These are phyloP conservation scores for Nymphalis urticae DNA, from an alignment of 2,888 invertebrate genomes.

Conservation along the genomic window DNA sequence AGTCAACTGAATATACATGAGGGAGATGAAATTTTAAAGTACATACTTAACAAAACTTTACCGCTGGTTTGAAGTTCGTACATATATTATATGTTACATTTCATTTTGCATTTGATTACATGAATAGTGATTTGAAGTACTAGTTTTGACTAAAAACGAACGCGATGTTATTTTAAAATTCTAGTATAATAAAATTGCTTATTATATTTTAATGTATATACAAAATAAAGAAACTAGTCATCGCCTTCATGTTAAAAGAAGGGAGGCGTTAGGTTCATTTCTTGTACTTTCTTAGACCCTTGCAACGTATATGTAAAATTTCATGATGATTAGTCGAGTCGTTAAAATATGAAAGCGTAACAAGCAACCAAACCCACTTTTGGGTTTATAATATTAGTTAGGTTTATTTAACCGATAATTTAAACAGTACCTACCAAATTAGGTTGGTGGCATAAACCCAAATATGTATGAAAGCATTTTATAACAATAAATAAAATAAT, in stretches of 20 bases:
- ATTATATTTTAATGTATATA: too few species aligned
- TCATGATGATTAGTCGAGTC: background rate
- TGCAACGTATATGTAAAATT: background rate
- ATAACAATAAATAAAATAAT: constrained; percentile 49
- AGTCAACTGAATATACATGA: constrained; percentile 13
- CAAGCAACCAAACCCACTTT: too few species aligned
- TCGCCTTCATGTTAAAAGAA: too few species aligned
- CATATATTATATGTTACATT: background rate
- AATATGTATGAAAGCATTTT: constrained; percentile 30
- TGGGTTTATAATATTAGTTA: too few species aligned
- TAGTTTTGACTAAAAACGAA: too few species aligned
- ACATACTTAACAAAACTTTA: background rate
- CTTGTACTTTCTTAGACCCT: too few species aligned
- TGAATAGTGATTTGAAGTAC: too few species aligned
- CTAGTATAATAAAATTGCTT: background rate
- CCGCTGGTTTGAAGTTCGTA: background rate
- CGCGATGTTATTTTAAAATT: background rate
- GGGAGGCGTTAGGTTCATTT: too few species aligned
- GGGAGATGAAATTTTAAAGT: background rate
- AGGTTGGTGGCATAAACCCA: constrained; percentile 17
- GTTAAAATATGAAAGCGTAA: background rate
- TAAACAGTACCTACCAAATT: constrained; percentile 2
- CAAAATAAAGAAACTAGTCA: too few species aligned
- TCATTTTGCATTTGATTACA: background rate
- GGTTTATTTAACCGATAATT: background rate